Base-by-base conservation (phyloP, 2,113 vertebrate species). In the Carassius gibelio region DNA sequence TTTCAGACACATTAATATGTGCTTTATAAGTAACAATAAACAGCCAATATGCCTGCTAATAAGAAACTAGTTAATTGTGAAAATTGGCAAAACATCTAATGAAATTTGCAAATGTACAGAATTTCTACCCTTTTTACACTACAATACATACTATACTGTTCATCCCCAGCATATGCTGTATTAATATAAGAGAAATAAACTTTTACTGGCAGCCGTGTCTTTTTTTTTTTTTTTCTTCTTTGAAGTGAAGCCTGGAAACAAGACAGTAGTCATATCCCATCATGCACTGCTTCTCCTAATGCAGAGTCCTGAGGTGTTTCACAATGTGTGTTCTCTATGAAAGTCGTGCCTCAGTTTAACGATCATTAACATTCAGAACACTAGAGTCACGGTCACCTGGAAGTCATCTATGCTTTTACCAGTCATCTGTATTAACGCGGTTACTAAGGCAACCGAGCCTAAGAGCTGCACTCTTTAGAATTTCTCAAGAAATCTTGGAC, bases 381-480 rank as follows among this genome's bases (percentile, higher is more conserved):
- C 66, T 62, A 52, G 82, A 86, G 74, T 86, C 61, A 23, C 50
- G 89, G 90, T 92, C 92, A 93, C 87, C 84, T 86, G 88, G 83
- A 92, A 90, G 88, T 90, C 90, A 91, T 75, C 89, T 6, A 19
- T 71, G 82, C 26, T 89, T 85, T 91, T 89, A 90, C 92, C 92
- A 92, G 88, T 81, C 84, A 57, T 82, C 48, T 57, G 66, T 57
- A 71, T 82, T 72, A 50, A 88, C 23, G 74, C 62, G 61, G 86
- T 93, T 88, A 87, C 89, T 90, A 89, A 82, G 90, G 91, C 85
- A 92, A 92, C 91, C 8, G 75, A 61, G 86, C 76, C 82, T 52
- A 89, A 87, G 66, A 82, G 81, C 64, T 52, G 62, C 10, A 13
- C 30, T 30, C 66, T 57, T 38, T 71, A 71, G 38, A 50, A 48